Base-by-base conservation (phyloP, 2,797 vertebrate genomes). In the Anguilla marmorata region DNA sequence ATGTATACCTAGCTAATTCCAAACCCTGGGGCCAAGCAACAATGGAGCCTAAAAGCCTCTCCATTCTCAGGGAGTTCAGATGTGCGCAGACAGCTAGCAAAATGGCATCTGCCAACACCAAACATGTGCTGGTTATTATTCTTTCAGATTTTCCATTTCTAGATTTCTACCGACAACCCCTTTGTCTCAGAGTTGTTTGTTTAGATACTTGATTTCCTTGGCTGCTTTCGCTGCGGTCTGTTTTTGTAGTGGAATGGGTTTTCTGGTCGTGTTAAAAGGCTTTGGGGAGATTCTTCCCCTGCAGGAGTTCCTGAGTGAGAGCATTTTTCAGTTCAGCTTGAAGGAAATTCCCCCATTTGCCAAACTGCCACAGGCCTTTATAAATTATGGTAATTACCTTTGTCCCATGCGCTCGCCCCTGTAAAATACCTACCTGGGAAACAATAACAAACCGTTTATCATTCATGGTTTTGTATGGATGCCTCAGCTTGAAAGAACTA, bases 1-100 rank as follows among this genome's bases (percentile, higher is more conserved):
- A 95, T 95, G 92, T 93, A 93, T 93, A 91, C 92, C 93, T 92
- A 95, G 92, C 92, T 95, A 92, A 92, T 94, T 91, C 92, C 93
- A 93, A 93, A 93, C 94, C 95, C 94, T 92, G 93, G 93, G 95
- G 94, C 95, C 92, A 94, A 93, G 93, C 94, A 94, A 90, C 90
- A 93, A 94, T 91, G 91, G 91, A 90, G 90, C 88, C 93, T 93
- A 91, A 95, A 94, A 94, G 92, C 94, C 91, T 93, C 92, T 91
- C 89, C 90, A 90, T 91, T 91, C 90, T 90, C 91, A 89, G 90
- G 88, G 86, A 90, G 89, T 92, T 92, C 89, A 90, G 89, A 91
- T 89, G 89, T 93, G 92, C 92, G 94, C 93, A 91, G 92, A 94
- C 93, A 94, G 94, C 92, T 91, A 90, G 92, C 93, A 93, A 95